Percentiles rank a stretch among this genome's conserved stretches.
These are phyloP conservation scores for roundworm (Caenorhabditis elegans) DNA, from an alignment of 1,140 invertebrate species.

Conservation along the genomic window WBcel235 BX284602.5:5355501-5356000, in stretches of 20 bases:
- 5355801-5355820: too few relatives aligned
- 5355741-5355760: constrained; percentile 9
- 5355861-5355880: background rate
- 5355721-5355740: background rate
- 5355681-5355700: too few relatives aligned
- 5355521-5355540: too few relatives aligned
- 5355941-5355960: too few relatives aligned
- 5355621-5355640: background rate
- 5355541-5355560: too few relatives aligned
- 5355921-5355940: background rate
- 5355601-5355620: constrained; percentile 4
- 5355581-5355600: background rate
- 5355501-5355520: too few relatives aligned
- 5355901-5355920: background rate
- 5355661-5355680: background rate
- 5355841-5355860: background rate
- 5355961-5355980: background rate
- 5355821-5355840: background rate
- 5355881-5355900: background rate
- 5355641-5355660: background rate
- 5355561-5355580: background rate
- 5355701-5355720: background rate
- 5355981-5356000: too few relatives aligned
- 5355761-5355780: background rate
- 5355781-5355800: too few relatives aligned